Conservation (phyloP, 2,113 vertebrate species). For the Mobula hypostoma region DNA sequence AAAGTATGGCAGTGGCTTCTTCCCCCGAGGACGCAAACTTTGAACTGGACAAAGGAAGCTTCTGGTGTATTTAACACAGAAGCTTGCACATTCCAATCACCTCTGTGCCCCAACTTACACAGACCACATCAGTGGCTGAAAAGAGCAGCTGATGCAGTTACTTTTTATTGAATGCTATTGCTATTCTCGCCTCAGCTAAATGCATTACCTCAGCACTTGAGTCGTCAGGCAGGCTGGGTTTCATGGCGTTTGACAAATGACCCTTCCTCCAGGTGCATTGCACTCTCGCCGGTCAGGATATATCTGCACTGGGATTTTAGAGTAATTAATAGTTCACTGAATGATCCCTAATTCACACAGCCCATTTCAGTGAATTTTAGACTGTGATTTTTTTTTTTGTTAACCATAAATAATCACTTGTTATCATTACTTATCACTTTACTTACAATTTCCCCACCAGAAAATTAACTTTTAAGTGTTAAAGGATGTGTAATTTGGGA, state of each 20-base stretch:
- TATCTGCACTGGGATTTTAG: background rate
- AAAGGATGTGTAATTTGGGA: background rate
- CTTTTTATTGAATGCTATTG: background rate
- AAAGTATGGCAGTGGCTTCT: background rate
- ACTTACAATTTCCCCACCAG: background rate
- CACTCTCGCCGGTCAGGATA: background rate
- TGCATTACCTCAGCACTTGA: constrained; percentile 19
- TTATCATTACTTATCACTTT: background rate
- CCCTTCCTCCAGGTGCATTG: background rate
- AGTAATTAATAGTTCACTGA: background rate
- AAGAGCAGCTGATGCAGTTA: background rate
- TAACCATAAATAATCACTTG: background rate
- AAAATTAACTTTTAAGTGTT: background rate
- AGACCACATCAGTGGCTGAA: background rate
- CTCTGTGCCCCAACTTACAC: background rate
- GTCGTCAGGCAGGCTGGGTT: background rate
- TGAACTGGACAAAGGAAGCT: background rate
- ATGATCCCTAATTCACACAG: background rate
- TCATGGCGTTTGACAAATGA: constrained; percentile 6
- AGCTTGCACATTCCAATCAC: background rate
- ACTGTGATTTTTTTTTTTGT: background rate
- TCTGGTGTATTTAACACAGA: background rate
- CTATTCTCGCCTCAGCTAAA: background rate
- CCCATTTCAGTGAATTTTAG: background rate
- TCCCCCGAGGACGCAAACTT: background rate